These are phyloP conservation scores for Thalassarche chlororhynchos DNA, from an alignment of 2,113 vertebrate genomes.

Conservation along the genomic window DNA sequence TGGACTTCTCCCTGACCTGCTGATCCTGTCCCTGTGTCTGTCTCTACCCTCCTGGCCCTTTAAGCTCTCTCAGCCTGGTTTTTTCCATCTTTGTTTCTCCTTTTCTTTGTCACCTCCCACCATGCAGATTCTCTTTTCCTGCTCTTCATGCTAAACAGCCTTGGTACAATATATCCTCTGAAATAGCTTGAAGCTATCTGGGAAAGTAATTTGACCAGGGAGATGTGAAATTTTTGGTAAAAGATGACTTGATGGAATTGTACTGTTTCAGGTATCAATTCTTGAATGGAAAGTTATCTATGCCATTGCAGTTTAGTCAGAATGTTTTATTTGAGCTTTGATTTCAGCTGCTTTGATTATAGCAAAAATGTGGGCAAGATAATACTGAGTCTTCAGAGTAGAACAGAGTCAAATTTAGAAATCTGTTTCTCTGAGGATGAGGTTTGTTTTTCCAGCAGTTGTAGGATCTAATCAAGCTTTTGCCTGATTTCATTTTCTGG, in stretches of 20 bases:
- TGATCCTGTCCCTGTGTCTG: not conserved
- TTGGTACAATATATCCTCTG: not conserved
- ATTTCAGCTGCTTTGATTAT: not conserved
- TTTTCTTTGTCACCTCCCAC: not conserved
- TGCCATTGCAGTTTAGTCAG: not conserved
- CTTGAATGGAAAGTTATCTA: not conserved
- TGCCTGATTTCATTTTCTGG: not conserved
- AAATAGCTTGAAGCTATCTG: not conserved
- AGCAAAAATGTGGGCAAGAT: not conserved
- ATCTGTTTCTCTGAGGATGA: not conserved
- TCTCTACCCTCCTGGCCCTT: not conserved
- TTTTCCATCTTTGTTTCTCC: not conserved
- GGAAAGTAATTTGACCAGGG: not conserved
- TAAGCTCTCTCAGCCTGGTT: not conserved
- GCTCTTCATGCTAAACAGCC: not conserved
- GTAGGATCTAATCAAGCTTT: not conserved
- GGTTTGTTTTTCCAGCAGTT: not conserved
- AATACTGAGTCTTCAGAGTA: not conserved
- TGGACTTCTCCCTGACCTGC: not conserved
- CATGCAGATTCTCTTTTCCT: not conserved
- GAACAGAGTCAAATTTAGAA: not conserved
- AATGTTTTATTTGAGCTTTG: not conserved
- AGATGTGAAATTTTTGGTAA: not conserved
- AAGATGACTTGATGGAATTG: not conserved
- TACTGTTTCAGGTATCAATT: not conserved